Evolutionary conservation across 1,140 invertebrate genomes (phyloP), one percentile per base, ranked within the genome.

Genomic region (Procambarus virginalis): DNA sequence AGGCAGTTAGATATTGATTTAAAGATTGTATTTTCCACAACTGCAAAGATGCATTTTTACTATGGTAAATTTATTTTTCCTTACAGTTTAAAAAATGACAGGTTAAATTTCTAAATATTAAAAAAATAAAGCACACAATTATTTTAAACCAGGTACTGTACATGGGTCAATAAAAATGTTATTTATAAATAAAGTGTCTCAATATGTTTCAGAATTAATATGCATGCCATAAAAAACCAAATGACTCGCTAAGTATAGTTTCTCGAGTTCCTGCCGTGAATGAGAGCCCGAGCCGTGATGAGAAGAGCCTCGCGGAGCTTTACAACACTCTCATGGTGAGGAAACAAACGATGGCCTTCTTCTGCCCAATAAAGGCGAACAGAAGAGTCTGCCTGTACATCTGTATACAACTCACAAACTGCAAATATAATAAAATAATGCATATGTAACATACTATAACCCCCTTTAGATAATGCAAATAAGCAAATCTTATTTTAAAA

Each of bases 401-500:
- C 96, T 94, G 91, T 97, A 55, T 92, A 94, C 58, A 98, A 93
- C 93, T 98, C 96, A 94, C 97, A 98, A 89, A 98, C 97, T 96
- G 94, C 91, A 95, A 95, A 92, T n/a, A n/a, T n/a, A n/a, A n/a
- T n/a, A n/a, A n/a, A n/a, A n/a, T n/a, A n/a, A n/a, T n/a, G n/a
- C n/a, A n/a, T n/a, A n/a, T n/a, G n/a, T n/a, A n/a, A n/a, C n/a
- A n/a, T n/a, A n/a, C n/a, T n/a, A n/a, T n/a, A n/a, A n/a, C n/a
- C n/a, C n/a, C n/a, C n/a, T n/a, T n/a, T n/a, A n/a, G n/a, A n/a
- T n/a, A n/a, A n/a, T n/a, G n/a, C n/a, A n/a, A n/a, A n/a, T n/a
- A n/a, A n/a, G n/a, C n/a, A n/a, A n/a, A n/a, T n/a, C n/a, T n/a
- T n/a, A n/a, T n/a, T n/a, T n/a, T n/a, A n/a, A n/a, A n/a, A n/a